Evolutionary conservation across 2,113 vertebrate genomes (phyloP), one percentile per base, ranked within the genome.

Genomic region (Thamnaconus septentrionalis): DNA sequence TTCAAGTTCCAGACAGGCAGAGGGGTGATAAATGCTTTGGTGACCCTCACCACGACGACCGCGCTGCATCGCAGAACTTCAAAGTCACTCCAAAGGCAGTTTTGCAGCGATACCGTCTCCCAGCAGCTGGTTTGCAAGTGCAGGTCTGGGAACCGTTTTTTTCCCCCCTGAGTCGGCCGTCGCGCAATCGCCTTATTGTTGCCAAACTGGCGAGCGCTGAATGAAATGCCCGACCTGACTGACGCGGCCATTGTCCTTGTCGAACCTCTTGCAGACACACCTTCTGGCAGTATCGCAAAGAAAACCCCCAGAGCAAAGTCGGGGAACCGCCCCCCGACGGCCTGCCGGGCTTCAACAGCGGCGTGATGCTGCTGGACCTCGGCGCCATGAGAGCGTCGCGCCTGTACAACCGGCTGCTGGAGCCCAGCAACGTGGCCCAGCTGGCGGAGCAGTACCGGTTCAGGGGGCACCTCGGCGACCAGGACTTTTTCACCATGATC

Each of bases 401-500:
- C 1, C 94, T 96, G 64, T 99, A 99, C 76, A 91, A 95, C 81
- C 88, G 84, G 70, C 91, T 98, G 42, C 81, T 98, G 77, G 90
- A 98, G 76, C 94, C 95, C 0, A 61, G 67, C 1, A 82, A 72
- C 3, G 93, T 98, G 49, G 92, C 92, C 71, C 91, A 86, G 50
- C 91, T 99, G 50, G 92, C 97, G 0, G 91, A 94, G 57, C 94
- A 95, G 81, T 99, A 96, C 87, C 94, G 86, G 88, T 98, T 99
- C 87, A 93, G 90, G 55, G 97, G 97, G 9, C 96, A 99, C 84
- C 92, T 99, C 0, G 97, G 97, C 1, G 97, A 99, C 85, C 97
- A 99, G 86, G 97, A 99, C 90, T 99, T 99, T 90, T 99, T 98
- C 85, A 96, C 95, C 42, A 94, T 99, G 94, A 94, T 95, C 0